A percentile compares a stretch with the other conserved stretches of the same genome.
Conservation (phyloP, 2,888 invertebrate species). For the Drosophila trichaetosa region DNA sequence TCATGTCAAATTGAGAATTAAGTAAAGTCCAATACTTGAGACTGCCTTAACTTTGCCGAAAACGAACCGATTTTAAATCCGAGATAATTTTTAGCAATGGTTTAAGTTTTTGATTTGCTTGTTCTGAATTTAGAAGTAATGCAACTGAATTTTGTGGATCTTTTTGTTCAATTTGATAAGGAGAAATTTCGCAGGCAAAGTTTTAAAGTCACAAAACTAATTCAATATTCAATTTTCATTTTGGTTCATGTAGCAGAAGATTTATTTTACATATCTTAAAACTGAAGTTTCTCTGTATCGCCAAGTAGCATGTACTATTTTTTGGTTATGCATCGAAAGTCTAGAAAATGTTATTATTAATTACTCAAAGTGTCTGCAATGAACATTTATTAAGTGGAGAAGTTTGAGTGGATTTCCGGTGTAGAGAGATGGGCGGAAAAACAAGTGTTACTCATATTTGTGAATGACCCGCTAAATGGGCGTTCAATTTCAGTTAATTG, state of each 20-base stretch:
- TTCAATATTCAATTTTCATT: not conserved
- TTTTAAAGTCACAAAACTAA: not conserved
- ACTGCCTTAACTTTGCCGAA: not conserved
- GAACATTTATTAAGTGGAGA: not conserved
- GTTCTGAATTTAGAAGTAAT: not conserved
- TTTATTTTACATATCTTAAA: not conserved
- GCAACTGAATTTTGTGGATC: not conserved
- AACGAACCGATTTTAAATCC: not conserved
- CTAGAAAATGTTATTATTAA: not conserved
- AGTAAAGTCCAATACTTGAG: not conserved
- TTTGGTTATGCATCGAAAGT: not conserved
- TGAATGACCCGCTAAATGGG: slow-evolving; percentile 65
- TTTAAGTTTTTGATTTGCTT: not conserved
- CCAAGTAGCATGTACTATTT: not conserved
- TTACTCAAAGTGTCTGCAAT: not conserved
- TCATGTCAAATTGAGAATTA: not conserved
- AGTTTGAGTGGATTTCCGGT: not conserved
- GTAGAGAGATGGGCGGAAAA: not conserved
- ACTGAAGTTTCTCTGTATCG: not conserved
- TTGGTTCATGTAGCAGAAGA: not conserved
- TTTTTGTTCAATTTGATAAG: not conserved
- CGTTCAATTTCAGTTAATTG: slow-evolving; percentile 75
- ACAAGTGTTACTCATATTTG: slow-evolving; percentile 1
- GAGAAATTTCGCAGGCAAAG: not conserved
- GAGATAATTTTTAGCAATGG: not conserved